Conservation (phyloP, 2,113 vertebrate species). For the Formicarius rufipectus region DNA sequence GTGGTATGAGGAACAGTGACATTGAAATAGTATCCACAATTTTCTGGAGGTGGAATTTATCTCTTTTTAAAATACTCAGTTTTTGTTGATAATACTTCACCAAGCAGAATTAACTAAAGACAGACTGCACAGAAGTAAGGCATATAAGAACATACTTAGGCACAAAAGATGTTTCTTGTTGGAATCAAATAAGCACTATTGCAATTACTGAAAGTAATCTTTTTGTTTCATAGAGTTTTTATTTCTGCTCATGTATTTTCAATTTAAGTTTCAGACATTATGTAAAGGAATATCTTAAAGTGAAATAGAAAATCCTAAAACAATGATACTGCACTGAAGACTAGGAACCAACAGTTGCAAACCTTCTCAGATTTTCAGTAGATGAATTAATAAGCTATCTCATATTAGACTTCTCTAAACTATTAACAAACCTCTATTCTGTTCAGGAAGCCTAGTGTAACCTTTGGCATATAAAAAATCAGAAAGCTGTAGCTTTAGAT, state of each 20-base stretch:
- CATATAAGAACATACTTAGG: neutral
- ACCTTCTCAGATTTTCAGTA: neutral
- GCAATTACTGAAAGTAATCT: neutral
- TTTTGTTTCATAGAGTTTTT: neutral
- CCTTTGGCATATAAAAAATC: neutral
- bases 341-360: neutral
- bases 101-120: neutral
- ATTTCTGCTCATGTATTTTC: neutral
- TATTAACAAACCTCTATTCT: neutral
- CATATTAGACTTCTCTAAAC: neutral
- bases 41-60: neutral
- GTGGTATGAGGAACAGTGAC: neutral
- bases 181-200: neutral
- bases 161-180: neutral
- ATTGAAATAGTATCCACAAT: neutral
- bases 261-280: neutral
- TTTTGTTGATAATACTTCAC: neutral
- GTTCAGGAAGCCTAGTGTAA: neutral
- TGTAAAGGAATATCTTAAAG: neutral
- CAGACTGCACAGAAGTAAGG: neutral
- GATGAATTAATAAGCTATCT: neutral
- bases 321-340: neutral
- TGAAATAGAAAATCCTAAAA: neutral
- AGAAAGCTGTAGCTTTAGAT: neutral
- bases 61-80: neutral